phyloP scores from a whole-genome alignment of 2,797 vertebrate genomes.

The Botia almorhae region DNA sequence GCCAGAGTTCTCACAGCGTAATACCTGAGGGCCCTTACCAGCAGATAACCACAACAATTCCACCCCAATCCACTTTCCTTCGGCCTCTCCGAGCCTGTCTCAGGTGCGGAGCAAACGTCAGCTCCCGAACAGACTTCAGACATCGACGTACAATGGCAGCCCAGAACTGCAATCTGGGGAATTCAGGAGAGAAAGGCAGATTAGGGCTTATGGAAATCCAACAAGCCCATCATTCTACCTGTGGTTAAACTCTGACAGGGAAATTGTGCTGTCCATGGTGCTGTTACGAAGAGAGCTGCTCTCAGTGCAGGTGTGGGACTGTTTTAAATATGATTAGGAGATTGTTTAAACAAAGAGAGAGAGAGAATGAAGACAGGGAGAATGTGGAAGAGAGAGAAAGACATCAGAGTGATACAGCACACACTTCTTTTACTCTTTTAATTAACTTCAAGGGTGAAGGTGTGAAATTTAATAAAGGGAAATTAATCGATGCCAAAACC shows the following conservation, averaged over 20 bases:
- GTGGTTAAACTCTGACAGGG: slow-evolving; percentile 25
- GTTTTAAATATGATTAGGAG: slow-evolving; percentile 50
- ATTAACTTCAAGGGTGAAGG: slow-evolving; percentile 81
- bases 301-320: slow-evolving; percentile 35
- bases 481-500: slow-evolving; percentile 82
- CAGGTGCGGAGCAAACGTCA: slow-evolving; percentile 18
- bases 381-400: slow-evolving; percentile 12
- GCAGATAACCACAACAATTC: slow-evolving; percentile 20
- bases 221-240: background rate
- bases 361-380: slow-evolving; percentile 15
- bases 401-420: slow-evolving; percentile 31
- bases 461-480: slow-evolving; percentile 81
- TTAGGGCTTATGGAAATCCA: slow-evolving; percentile 42
- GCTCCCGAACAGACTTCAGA: slow-evolving; percentile 10
- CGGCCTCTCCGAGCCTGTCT: background rate
- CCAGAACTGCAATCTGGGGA: background rate
- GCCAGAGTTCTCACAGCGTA: slow-evolving; percentile 17
- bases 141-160: slow-evolving; percentile 23
- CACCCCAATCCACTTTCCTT: slow-evolving; percentile 17
- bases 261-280: slow-evolving; percentile 26
- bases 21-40: slow-evolving; percentile 21
- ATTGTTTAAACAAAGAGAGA: slow-evolving; percentile 37
- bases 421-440: slow-evolving; percentile 68
- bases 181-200: slow-evolving; percentile 25
- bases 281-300: slow-evolving; percentile 23